Percentiles rank a stretch among this genome's conserved stretches.
phyloP scores from a whole-genome alignment of 2,113 vertebrate genomes.

The Lamprologus callipterus region DNA sequence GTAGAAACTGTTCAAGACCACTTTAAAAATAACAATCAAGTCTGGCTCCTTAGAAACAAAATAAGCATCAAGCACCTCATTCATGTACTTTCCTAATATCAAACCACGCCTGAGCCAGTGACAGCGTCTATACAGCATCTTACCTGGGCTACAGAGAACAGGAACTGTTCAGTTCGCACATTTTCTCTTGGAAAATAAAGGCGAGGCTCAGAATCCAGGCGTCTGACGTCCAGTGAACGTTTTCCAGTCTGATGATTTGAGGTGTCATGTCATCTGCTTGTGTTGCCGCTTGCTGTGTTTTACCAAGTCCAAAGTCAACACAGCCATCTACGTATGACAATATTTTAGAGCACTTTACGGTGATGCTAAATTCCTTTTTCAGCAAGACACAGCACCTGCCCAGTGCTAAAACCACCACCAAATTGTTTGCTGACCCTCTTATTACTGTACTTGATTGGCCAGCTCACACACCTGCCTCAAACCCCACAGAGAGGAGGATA shows the following conservation, averaged over 20 bases:
- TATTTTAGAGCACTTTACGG: fast-evolving
- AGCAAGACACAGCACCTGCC: not conserved
- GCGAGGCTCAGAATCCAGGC: not conserved
- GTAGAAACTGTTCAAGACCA: not conserved
- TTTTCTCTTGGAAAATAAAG: not conserved
- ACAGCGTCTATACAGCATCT: not conserved
- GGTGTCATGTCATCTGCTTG: not conserved
- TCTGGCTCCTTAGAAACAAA: not conserved
- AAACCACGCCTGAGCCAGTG: not conserved
- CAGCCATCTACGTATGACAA: not conserved
- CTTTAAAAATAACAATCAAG: not conserved
- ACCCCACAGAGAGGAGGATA: not conserved
- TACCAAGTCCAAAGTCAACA: not conserved
- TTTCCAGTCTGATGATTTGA: not conserved
- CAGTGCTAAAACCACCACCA: not conserved
- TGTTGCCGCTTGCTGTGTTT: not conserved
- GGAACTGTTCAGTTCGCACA: fast-evolving
- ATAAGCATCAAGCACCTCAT: not conserved
- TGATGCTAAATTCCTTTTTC: not conserved
- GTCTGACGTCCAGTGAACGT: fast-evolving
- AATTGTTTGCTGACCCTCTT: not conserved
- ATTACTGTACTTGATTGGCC: not conserved
- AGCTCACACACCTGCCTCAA: not conserved
- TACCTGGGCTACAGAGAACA: fast-evolving
- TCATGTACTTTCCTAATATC: not conserved